Base-by-base conservation (phyloP, 1,140 invertebrate genomes). In the Onthophagus taurus region DNA sequence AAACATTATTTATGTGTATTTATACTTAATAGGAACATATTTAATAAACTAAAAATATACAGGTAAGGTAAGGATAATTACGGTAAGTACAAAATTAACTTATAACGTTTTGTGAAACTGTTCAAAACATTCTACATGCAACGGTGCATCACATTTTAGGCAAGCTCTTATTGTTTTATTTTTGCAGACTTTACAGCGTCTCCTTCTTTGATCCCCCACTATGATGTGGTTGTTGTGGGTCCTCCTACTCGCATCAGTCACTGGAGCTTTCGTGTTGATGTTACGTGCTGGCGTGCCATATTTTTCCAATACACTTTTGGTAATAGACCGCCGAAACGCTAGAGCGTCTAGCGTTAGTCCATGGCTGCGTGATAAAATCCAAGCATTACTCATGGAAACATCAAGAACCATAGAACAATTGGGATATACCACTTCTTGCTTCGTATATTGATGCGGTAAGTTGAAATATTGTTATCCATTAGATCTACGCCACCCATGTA, bases 401-500 rank as follows among this genome's bases (percentile, higher is more conserved):
- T 31, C n/a, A 50, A 36, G 30, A 54, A 47, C 30, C 49, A 50
- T 30, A 58, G 56, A 11, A 58, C 7, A 9, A 34, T 5, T 6
- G 53, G 31, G 26, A 26, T 26, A 26, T 58, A 51, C 50, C 52
- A 63, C 36, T 57, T 57, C 44, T 49, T 54, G 4, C 14, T 36
- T 35, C 37, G 49, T 13, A 55, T 31, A 30, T 13, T 44, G 11
- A 57, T 52, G 24, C 50, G 31, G 29, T 57, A 45, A 9, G 35
- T 24, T 12, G 46, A 50, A 11, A 54, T 31, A 9, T 45, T n/a
- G 13, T 38, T 34, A 42, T 54, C 49, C 8, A 55, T 17, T n/a
- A 49, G 31, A 29, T 57, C 52, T 2, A 57, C 47, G 21, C 35
- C 54, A 49, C 58, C 61, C 59, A 47, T 62, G 52, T 34, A 45